A percentile compares a stretch with the other conserved stretches of the same genome.
Conservation (phyloP, 2,797 vertebrate genomes). For the Cuniculus paca region DNA sequence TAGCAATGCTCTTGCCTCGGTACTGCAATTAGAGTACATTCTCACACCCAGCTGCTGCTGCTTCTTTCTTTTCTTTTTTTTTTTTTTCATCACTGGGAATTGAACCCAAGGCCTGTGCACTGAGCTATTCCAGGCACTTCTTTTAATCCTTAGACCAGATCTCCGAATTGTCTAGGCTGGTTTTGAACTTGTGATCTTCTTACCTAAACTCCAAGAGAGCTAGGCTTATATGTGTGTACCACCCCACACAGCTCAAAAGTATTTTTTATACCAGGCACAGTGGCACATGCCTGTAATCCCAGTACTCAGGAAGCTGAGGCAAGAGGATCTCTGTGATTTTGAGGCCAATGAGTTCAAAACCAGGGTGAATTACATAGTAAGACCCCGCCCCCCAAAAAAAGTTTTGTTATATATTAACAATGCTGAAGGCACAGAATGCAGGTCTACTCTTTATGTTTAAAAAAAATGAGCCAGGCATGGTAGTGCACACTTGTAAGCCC, state of each 20-base stretch:
- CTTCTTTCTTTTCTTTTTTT: neutral
- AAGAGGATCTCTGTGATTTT: neutral
- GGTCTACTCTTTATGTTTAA: neutral
- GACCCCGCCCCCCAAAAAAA: neutral
- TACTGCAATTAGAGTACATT: neutral
- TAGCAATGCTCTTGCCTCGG: neutral
- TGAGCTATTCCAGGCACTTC: neutral
- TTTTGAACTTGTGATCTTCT: neutral
- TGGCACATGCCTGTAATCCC: neutral
- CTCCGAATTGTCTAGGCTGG: neutral
- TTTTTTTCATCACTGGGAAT: neutral
- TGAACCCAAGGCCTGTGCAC: neutral
- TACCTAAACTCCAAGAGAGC: neutral
- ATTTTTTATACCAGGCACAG: neutral
- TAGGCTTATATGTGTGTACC: neutral
- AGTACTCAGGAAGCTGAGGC: neutral
- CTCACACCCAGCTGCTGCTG: neutral
- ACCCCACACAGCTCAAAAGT: neutral
- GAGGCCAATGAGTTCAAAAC: neutral
- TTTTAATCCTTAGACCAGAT: neutral
- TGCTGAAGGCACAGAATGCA: neutral
- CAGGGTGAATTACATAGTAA: no score
- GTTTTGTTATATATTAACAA: slow-evolving; percentile 29
- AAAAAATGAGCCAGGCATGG: neutral
- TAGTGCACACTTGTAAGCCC: neutral